phyloP scores from a whole-genome alignment of 2,797 vertebrate species.

The Lacerta bilineata region DNA sequence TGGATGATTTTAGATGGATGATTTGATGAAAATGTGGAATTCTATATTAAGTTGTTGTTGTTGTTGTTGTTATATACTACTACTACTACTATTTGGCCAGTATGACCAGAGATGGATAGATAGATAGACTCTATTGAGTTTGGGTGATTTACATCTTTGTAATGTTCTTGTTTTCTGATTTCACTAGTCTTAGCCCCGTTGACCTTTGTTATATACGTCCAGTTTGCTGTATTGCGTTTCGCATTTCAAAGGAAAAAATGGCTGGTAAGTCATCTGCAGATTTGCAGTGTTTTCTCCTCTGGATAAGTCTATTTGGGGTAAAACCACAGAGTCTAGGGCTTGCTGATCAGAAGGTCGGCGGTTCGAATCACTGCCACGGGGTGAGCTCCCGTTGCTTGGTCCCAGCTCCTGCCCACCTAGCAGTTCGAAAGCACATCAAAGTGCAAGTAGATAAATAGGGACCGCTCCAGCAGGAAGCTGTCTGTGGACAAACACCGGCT shows the following conservation, averaged over 20 bases:
- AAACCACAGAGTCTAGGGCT: too few relatives aligned
- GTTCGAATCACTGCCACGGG: too few relatives aligned
- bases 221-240: not conserved
- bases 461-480: too few relatives aligned
- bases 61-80: too few relatives aligned
- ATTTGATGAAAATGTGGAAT: not conserved
- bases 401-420: too few relatives aligned
- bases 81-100: not conserved
- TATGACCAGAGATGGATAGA: not conserved
- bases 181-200: constrained; percentile 10
- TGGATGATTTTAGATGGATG: too few relatives aligned
- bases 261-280: constrained; percentile 23
- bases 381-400: too few relatives aligned
- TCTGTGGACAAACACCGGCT: too few relatives aligned
- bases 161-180: not conserved
- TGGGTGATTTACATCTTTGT: not conserved
- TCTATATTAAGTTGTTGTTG: not conserved
- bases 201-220: not conserved
- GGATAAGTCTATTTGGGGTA: not conserved
- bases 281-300: not conserved
- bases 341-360: too few relatives aligned
- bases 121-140: not conserved
- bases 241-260: constrained; percentile 31
- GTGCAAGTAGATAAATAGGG: too few relatives aligned
- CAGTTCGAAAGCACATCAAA: too few relatives aligned